Evolutionary conservation across 2,113 vertebrate species (phyloP).

Genomic region (Gallinago jamesoni): DNA sequence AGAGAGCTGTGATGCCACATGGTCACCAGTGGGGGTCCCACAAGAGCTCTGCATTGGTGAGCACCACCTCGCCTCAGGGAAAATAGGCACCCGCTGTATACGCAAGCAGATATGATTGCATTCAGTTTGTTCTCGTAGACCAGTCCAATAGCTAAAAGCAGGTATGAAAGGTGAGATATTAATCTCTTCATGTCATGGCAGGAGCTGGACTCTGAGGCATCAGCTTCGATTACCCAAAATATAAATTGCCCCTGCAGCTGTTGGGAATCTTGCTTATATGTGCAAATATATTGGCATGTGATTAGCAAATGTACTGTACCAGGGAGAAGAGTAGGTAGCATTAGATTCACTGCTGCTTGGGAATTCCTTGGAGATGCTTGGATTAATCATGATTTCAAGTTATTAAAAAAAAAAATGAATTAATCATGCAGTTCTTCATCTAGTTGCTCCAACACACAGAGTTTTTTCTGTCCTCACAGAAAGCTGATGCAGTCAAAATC

Average conservation of each 20-base stretch:
- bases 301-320: not conserved
- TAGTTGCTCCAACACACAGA: not conserved
- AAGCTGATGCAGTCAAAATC: not conserved
- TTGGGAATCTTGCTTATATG: not conserved
- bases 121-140: not conserved
- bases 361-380: not conserved
- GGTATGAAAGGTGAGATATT: not conserved
- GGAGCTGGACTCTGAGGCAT: not conserved
- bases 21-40: not conserved
- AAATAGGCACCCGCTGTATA: rapidly evolving
- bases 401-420: not conserved
- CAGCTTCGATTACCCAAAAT: not conserved
- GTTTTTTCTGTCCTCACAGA: not conserved
- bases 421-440: not conserved
- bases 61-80: rapidly evolving
- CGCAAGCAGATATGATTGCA: rapidly evolving
- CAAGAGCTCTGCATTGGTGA: not conserved
- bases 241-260: not conserved
- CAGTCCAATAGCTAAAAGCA: not conserved
- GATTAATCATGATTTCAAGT: not conserved
- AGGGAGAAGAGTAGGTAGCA: not conserved
- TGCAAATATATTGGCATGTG: not conserved
- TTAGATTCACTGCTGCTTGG: not conserved
- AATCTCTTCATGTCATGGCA: not conserved
- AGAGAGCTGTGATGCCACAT: not conserved